Evolutionary conservation across 2,797 vertebrate genomes (phyloP).

Genomic region (Leucoraja ocellata): DNA sequence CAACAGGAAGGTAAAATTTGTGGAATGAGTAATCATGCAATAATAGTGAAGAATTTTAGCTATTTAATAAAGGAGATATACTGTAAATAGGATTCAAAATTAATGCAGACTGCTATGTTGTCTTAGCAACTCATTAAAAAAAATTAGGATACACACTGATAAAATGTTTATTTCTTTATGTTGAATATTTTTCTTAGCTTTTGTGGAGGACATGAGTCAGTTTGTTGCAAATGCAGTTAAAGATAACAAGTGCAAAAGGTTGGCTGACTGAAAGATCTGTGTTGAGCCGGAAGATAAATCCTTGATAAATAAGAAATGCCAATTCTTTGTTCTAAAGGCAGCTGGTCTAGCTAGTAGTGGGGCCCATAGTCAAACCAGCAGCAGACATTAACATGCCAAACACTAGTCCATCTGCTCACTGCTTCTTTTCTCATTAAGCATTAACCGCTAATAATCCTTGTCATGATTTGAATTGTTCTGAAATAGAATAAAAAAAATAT

Average conservation of each 20-base stretch:
- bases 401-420: neutral
- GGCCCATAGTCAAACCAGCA: neutral
- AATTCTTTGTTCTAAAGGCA: neutral
- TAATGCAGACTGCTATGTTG: neutral
- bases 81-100: neutral
- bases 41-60: neutral
- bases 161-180: neutral
- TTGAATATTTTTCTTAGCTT: neutral
- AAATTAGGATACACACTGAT: neutral
- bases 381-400: neutral
- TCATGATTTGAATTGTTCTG: neutral
- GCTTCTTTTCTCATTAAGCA: neutral
- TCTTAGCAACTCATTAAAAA: neutral
- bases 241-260: neutral
- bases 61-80: neutral
- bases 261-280: neutral
- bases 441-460: neutral
- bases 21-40: neutral
- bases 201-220: neutral
- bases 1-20: neutral
- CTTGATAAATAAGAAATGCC: neutral
- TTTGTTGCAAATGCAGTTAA: neutral
- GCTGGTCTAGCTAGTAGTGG: neutral
- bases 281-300: neutral
- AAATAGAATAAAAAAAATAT: neutral